These are phyloP conservation scores for Entomobrya multifasciata DNA, from an alignment of 2,888 invertebrate species.

Conservation along the genomic window DNA sequence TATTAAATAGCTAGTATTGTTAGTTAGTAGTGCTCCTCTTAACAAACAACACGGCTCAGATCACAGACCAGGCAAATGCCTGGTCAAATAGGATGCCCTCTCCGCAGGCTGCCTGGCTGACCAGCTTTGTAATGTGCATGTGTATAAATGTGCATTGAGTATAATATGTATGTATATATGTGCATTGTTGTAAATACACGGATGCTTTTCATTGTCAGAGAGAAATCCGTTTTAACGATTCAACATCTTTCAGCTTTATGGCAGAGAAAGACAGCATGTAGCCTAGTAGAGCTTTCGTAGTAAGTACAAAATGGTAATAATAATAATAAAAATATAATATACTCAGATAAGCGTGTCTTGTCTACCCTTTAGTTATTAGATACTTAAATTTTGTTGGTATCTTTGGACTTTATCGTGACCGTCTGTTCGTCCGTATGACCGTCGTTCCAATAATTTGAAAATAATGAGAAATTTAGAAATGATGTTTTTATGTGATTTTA, in stretches of 20 bases:
- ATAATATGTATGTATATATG: too few relatives aligned
- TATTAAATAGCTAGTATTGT: too few relatives aligned
- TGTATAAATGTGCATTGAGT: background rate
- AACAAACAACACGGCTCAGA: background rate
- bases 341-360: conserved; percentile 24
- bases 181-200: too few relatives aligned
- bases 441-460: too few relatives aligned
- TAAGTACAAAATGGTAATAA: conserved; percentile 24
- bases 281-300: background rate
- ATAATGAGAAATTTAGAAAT: too few relatives aligned
- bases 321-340: conserved; percentile 29
- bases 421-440: too few relatives aligned
- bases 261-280: background rate
- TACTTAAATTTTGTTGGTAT: too few relatives aligned
- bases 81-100: conserved; percentile 71
- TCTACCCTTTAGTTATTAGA: conserved; percentile 1
- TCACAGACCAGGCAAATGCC: background rate
- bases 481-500: too few relatives aligned
- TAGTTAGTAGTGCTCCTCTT: background rate
- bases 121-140: background rate
- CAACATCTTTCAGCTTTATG: too few relatives aligned
- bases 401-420: too few relatives aligned
- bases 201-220: conserved; percentile 58
- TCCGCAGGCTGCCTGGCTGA: conserved; percentile 56
- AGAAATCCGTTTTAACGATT: conserved; percentile 58